Percentiles rank a stretch among this genome's conserved stretches.
Evolutionary conservation across 2,888 invertebrate species (phyloP).

Genomic region (Aspidiotus rigidus): DNA sequence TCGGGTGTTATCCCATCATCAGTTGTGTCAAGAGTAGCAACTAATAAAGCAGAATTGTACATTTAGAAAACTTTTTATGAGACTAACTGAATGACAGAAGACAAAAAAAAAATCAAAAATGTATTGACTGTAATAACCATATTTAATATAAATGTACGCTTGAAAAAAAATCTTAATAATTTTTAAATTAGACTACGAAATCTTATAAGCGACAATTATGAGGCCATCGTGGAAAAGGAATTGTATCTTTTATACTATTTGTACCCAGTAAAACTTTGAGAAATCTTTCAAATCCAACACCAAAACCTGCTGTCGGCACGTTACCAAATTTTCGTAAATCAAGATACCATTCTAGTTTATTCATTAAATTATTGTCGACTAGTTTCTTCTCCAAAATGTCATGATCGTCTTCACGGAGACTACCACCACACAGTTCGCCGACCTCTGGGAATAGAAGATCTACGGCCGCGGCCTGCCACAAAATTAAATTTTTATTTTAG

Average conservation of each 20-base stretch:
- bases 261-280: conserved; percentile 73
- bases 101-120: too few species aligned
- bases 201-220: conserved; percentile 58
- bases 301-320: conserved; percentile 87
- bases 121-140: too few species aligned
- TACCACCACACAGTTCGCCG: conserved; percentile 92
- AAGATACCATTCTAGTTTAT: conserved; percentile 73
- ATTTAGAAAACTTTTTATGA: too few species aligned
- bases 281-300: conserved; percentile 88
- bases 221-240: conserved; percentile 91
- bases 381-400: conserved; percentile 54
- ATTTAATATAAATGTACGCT: too few species aligned
- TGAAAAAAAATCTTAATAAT: too few species aligned
- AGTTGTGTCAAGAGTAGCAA: too few species aligned
- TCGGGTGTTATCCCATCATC: too few species aligned
- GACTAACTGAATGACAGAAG: too few species aligned
- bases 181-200: not conserved
- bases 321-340: conserved; percentile 81
- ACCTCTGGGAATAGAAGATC: conserved; percentile 81
- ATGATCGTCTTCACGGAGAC: conserved; percentile 76
- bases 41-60: too few species aligned
- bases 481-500: conserved; percentile 3
- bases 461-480: conserved; percentile 61
- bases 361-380: conserved; percentile 40
- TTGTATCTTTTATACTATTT: conserved; percentile 82